These are phyloP conservation scores for Lacerta viridis DNA, from an alignment of 2,797 vertebrate genomes.

Conservation along the genomic window DNA sequence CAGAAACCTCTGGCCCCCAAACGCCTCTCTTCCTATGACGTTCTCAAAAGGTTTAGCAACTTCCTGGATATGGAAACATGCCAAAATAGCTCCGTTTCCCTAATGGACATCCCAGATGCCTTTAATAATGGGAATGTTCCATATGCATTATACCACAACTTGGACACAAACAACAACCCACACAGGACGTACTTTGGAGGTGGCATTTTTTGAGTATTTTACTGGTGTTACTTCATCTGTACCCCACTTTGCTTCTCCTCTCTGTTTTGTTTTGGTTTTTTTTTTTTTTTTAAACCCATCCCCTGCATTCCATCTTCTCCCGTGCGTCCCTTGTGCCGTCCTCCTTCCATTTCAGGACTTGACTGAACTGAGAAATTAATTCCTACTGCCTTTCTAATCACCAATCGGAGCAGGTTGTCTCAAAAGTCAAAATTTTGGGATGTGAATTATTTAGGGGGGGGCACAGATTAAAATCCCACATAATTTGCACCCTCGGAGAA, in stretches of 20 bases:
- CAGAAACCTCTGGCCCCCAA: conserved; percentile 88
- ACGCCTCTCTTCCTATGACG: conserved; percentile 91
- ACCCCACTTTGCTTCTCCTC: conserved; percentile 67
- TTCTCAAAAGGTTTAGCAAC: conserved; percentile 89
- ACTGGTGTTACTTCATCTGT: conserved; percentile 86
- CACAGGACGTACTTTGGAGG: conserved; percentile 90
- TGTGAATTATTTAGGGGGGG: conserved; percentile 70
- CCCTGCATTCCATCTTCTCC: conserved; percentile 70
- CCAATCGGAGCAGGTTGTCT: conserved; percentile 69
- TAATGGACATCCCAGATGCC: conserved; percentile 76
- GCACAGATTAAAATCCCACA: conserved; percentile 53
- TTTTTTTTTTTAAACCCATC: conserved; percentile 27
- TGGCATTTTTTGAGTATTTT: conserved; percentile 92
- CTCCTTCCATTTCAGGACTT: conserved; percentile 80
- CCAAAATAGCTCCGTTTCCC: conserved; percentile 73
- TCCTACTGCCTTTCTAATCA: conserved; percentile 71
- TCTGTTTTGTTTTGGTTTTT: conserved; percentile 33
- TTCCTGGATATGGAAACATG: conserved; percentile 70
- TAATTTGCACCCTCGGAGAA: conserved; percentile 49
- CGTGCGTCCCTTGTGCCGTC: conserved; percentile 79
- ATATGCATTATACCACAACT: conserved; percentile 79
- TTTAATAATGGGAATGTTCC: conserved; percentile 85
- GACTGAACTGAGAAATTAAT: conserved; percentile 79
- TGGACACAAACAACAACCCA: conserved; percentile 96
- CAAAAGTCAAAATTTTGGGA: conserved; percentile 71